phyloP scores from a whole-genome alignment of 1,140 invertebrate species.

The Tenebrio molitor region DNA sequence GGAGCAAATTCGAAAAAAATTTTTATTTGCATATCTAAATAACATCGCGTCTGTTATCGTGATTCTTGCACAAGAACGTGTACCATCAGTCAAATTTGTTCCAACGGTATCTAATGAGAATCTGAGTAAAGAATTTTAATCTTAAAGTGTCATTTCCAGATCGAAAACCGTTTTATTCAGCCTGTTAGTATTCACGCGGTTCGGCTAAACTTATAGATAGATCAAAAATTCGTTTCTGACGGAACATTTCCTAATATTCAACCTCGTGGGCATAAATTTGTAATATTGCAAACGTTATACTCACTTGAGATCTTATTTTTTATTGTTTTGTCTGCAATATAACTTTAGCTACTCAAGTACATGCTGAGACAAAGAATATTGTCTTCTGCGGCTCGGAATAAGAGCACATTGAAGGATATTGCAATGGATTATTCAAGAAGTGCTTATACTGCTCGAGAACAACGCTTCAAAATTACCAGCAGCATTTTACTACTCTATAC shows the following conservation, averaged over 20 bases:
- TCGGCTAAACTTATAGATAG: conserved; percentile 42
- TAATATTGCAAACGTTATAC: conserved; percentile 51
- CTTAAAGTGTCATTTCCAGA: conserved; percentile 41
- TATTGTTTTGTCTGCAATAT: conserved; percentile 49
- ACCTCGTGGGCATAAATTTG: conserved; percentile 51
- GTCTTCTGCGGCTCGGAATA: conserved; percentile 47
- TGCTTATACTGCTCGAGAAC: conserved; percentile 46
- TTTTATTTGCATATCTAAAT: conserved; percentile 40
- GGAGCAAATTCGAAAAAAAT: conserved; percentile 18
- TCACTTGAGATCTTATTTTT: conserved; percentile 49
- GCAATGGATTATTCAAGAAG: conserved; percentile 55
- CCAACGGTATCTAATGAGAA: conserved; percentile 42
- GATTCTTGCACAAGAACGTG: conserved; percentile 1
- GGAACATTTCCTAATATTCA: conserved; percentile 50
- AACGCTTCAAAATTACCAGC: conserved; percentile 42
- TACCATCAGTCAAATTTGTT: conserved; percentile 31
- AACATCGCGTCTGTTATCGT: conserved; percentile 19
- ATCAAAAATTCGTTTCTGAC: conserved; percentile 48
- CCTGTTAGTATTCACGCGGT: conserved; percentile 50
- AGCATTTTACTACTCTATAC: conserved; percentile 43
- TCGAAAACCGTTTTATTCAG: conserved; percentile 47
- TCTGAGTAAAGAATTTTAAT: conserved; percentile 42
- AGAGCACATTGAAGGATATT: conserved; percentile 46
- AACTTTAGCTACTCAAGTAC: conserved; percentile 49
- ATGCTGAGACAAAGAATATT: conserved; percentile 49